Evolutionary conservation across 2,888 invertebrate species (phyloP).

Genomic region (Noctuana brunneofusca): DNA sequence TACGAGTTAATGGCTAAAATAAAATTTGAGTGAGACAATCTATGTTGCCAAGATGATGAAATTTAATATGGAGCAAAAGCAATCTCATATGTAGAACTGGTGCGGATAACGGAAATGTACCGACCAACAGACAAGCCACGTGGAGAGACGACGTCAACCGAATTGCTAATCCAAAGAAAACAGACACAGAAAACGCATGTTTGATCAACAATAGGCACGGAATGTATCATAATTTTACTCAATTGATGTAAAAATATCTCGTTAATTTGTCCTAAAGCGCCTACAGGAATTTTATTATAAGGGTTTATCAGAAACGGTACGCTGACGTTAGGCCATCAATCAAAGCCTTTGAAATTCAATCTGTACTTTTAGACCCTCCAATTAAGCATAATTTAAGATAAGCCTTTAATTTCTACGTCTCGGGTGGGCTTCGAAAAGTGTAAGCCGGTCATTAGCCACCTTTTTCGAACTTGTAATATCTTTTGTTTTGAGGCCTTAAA

Average conservation of each 20-base stretch:
- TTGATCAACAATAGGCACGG: no score
- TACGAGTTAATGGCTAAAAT: no score
- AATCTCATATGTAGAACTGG: no score
- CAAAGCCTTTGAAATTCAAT: conserved; percentile 76
- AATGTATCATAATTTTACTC: neutral
- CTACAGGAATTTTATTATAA: conserved; percentile 51
- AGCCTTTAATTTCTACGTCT: conserved; percentile 78
- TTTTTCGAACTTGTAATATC: conserved; percentile 59
- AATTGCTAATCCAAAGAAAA: no score
- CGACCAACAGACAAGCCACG: no score
- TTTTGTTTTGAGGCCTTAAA: conserved; percentile 76
- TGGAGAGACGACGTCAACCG: no score
- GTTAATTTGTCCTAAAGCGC: conserved; percentile 48
- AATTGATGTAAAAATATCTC: neutral
- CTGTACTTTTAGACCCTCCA: conserved; percentile 74
- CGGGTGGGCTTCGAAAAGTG: conserved; percentile 76
- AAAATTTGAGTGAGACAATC: no score
- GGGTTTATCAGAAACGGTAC: conserved; percentile 56
- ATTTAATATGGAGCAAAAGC: no score
- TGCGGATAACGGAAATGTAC: no score
- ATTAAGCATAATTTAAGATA: conserved; percentile 81
- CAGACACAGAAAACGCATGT: no score
- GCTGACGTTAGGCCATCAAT: conserved; percentile 70
- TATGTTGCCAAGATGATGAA: no score
- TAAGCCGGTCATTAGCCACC: conserved; percentile 74